A percentile compares a stretch with the other conserved stretches of the same genome.
Evolutionary conservation across 2,888 invertebrate species (phyloP).

Genomic region (Brachynemurus nebulosus): DNA sequence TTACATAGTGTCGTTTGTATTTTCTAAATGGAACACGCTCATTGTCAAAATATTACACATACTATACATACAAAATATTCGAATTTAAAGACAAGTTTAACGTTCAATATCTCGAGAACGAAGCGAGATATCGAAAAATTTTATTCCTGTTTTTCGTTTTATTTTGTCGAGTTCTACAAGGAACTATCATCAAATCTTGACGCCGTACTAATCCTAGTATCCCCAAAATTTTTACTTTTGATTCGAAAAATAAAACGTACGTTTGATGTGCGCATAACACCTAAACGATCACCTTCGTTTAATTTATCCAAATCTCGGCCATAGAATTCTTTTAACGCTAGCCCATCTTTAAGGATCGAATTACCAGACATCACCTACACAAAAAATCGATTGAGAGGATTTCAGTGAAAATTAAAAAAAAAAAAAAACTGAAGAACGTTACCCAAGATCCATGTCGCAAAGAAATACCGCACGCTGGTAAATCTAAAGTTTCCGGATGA

Average conservation of each 20-base stretch:
- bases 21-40: too few species aligned
- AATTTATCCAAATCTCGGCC: conserved; percentile 73
- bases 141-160: too few species aligned
- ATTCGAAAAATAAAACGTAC: conserved; percentile 30
- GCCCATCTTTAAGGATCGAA: conserved; percentile 73
- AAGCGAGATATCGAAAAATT: too few species aligned
- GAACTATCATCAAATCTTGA: too few species aligned
- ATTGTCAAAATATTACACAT: too few species aligned
- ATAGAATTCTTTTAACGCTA: conserved; percentile 67
- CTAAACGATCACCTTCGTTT: conserved; percentile 69
- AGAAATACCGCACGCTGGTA: conserved; percentile 65
- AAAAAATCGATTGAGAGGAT: conserved; percentile 12
- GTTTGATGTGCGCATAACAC: conserved; percentile 68
- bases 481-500: conserved; percentile 50
- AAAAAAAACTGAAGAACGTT: conserved; percentile 9
- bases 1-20: too few species aligned
- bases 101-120: too few species aligned
- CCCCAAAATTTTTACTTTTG: too few species aligned
- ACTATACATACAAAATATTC: too few species aligned
- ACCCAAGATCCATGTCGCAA: conserved; percentile 76
- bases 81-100: too few species aligned
- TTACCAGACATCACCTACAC: conserved; percentile 71
- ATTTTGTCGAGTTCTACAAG: too few species aligned
- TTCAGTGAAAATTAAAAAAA: neutral
- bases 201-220: too few species aligned